A percentile compares a stretch with the other conserved stretches of the same genome.
phyloP scores from a whole-genome alignment of 2,888 invertebrate genomes.

The Erebia ligea region DNA sequence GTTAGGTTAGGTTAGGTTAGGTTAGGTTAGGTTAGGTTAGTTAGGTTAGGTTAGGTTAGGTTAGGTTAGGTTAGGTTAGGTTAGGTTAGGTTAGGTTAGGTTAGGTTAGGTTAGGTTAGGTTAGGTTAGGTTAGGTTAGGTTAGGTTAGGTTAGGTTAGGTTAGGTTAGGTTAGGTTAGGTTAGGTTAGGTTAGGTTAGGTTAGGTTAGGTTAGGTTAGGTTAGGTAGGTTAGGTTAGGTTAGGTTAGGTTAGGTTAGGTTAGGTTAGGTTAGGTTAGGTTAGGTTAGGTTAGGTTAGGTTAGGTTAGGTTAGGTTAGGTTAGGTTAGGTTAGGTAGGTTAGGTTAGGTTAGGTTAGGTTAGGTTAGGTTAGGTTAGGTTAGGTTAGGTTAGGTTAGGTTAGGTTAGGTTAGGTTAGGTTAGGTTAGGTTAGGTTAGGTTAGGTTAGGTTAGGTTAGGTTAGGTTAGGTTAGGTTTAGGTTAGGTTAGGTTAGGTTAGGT shows the following conservation, averaged over 20 bases:
- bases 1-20: constrained; percentile 44
- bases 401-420: constrained; percentile 34
- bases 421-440: constrained; percentile 38
- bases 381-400: constrained; percentile 36
- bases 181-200: constrained; percentile 18
- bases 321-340: constrained; percentile 16
- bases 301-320: constrained; percentile 4
- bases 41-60: constrained; percentile 45
- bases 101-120: constrained; percentile 43
- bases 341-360: constrained; percentile 36
- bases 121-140: constrained; percentile 40
- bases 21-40: constrained; percentile 43
- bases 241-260: constrained; percentile 4
- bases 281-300: background rate
- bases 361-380: constrained; percentile 38
- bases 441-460: constrained; percentile 38
- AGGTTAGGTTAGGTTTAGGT: constrained; percentile 37
- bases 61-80: constrained; percentile 43
- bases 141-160: constrained; percentile 34
- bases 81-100: constrained; percentile 43
- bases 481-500: constrained; percentile 33
- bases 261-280: constrained; percentile 4
- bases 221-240: constrained; percentile 4
- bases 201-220: constrained; percentile 4
- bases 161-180: constrained; percentile 43